Conservation (phyloP, 2,888 invertebrate genomes). For the Coecobrya sp. region DNA sequence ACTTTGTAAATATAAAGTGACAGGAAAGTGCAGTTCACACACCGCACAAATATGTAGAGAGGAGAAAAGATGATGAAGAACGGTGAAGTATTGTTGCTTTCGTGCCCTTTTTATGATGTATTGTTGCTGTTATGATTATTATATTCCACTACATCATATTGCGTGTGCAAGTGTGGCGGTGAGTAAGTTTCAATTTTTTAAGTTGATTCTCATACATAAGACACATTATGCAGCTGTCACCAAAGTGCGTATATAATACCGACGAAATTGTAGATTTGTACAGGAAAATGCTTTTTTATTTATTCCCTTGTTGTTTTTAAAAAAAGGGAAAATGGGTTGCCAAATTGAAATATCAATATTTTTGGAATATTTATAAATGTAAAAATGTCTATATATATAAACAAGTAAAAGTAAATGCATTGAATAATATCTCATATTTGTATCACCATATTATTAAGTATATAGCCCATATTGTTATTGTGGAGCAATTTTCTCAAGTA, state of each 20-base stretch:
- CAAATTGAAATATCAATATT: slow-evolving; percentile 77
- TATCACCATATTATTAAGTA: background rate
- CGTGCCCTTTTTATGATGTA: slow-evolving; percentile 60
- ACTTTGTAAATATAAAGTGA: slow-evolving; percentile 73
- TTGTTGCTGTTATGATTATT: slow-evolving; percentile 73
- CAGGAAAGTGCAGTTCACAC: slow-evolving; percentile 73
- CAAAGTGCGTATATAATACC: background rate
- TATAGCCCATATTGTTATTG: background rate
- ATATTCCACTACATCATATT: slow-evolving; percentile 73
- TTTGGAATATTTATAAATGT: background rate
- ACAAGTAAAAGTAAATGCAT: background rate
- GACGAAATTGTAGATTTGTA: slow-evolving; percentile 63
- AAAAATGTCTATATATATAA: slow-evolving; percentile 2
- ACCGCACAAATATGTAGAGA: too few species aligned
- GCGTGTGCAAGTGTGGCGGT: slow-evolving; percentile 47
- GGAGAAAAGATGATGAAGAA: background rate
- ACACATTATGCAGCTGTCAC: slow-evolving; percentile 78
- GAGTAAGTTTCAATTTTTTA: background rate
- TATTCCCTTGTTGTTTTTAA: slow-evolving; percentile 57
- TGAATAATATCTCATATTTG: background rate
- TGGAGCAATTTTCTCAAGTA: slow-evolving; percentile 68
- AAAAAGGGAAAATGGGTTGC: slow-evolving; percentile 58
- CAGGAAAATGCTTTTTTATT: slow-evolving; percentile 69
- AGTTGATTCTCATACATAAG: slow-evolving; percentile 61
- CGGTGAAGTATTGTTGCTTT: slow-evolving; percentile 37